Evolutionary conservation across 2,797 vertebrate species (phyloP).

Genomic region (Tokudaia muenninki): DNA sequence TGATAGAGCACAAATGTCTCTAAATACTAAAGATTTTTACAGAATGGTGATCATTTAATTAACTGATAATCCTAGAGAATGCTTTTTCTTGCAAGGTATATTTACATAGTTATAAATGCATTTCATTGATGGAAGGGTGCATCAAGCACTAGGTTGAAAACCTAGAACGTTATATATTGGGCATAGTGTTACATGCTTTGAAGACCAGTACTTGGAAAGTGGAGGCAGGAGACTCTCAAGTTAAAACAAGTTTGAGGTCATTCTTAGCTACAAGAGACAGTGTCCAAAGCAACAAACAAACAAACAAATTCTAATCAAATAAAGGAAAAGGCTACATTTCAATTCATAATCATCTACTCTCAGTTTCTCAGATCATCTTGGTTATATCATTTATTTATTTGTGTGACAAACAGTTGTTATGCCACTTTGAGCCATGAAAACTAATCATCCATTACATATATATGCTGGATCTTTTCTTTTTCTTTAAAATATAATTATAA

Average conservation of each 20-base stretch:
- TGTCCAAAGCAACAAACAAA: neutral
- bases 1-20: neutral
- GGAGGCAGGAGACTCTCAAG: neutral
- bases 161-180: neutral
- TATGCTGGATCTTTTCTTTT: neutral
- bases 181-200: neutral
- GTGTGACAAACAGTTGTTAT: neutral
- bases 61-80: neutral
- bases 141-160: neutral
- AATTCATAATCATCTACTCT: neutral
- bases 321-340: neutral
- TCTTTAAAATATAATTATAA: neutral
- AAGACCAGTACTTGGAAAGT: neutral
- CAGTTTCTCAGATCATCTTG: neutral
- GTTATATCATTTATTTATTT: neutral
- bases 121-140: too few relatives aligned
- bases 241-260: neutral
- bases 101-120: neutral
- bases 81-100: neutral
- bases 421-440: neutral
- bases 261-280: neutral
- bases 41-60: neutral
- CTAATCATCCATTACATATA: neutral
- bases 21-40: neutral
- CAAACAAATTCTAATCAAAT: neutral